Conservation (phyloP, 2,888 invertebrate genomes). For the Phytoseiulus persimilis region DNA sequence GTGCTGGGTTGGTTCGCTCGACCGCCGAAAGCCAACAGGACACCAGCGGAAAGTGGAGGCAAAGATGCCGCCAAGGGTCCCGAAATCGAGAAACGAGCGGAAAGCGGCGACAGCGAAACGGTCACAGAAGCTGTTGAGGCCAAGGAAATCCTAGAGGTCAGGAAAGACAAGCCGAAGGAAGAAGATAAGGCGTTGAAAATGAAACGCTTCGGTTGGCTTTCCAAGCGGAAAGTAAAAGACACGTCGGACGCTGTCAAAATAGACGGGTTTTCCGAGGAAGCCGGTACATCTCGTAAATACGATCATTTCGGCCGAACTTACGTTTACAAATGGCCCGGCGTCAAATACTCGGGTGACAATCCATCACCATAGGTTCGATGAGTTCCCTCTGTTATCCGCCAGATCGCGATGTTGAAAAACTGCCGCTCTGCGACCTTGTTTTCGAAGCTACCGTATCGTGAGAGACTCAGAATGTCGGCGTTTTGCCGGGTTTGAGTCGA, state of each 20-base stretch:
- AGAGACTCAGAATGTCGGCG: too few relatives aligned
- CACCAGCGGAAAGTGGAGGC: not conserved
- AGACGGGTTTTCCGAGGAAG: not conserved
- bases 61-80: not conserved
- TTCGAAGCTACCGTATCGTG: too few relatives aligned
- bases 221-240: slow-evolving; percentile 6
- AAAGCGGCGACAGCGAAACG: not conserved
- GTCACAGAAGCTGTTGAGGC: not conserved
- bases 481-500: too few relatives aligned
- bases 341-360: not conserved
- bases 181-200: not conserved
- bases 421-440: not conserved
- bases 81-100: not conserved
- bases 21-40: not conserved
- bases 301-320: slow-evolving; percentile 28
- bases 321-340: slow-evolving; percentile 12
- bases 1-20: not conserved
- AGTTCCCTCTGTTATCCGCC: not conserved
- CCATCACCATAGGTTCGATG: not conserved
- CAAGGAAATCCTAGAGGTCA: not conserved
- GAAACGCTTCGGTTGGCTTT: not conserved
- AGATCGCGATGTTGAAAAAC: not conserved
- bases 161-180: not conserved
- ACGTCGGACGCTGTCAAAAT: slow-evolving; percentile 8
- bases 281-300: slow-evolving; percentile 8